Conservation (phyloP, 2,888 invertebrate genomes). For the Morpho deidamia region DNA sequence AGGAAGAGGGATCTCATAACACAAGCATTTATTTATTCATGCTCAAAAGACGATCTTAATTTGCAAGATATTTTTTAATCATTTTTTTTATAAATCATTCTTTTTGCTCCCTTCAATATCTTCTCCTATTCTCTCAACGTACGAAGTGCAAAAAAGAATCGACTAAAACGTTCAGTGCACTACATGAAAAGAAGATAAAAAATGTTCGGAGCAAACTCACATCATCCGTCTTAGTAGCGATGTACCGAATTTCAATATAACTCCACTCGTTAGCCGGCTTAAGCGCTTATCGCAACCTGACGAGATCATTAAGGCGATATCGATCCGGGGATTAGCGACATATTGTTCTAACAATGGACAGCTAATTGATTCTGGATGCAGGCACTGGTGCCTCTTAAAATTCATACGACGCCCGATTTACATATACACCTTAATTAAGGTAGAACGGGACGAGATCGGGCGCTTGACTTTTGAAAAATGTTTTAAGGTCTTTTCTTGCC, state of each 20-base stretch:
- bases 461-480: too few relatives aligned
- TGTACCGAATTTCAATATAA: constrained; percentile 22
- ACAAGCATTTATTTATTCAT: too few relatives aligned
- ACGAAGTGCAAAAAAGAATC: too few relatives aligned
- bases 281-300: constrained; percentile 45
- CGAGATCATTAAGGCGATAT: constrained; percentile 69
- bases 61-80: too few relatives aligned
- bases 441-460: too few relatives aligned
- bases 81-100: too few relatives aligned
- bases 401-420: constrained; percentile 19
- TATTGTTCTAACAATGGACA: constrained; percentile 78
- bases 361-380: constrained; percentile 79
- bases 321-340: constrained; percentile 67
- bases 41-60: too few relatives aligned
- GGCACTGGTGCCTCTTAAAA: constrained; percentile 35
- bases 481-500: too few relatives aligned
- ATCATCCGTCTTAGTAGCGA: constrained; percentile 18
- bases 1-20: too few relatives aligned
- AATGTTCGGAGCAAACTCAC: neutral
- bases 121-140: too few relatives aligned
- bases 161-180: too few relatives aligned
- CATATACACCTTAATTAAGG: neutral
- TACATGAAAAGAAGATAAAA: neutral
- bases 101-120: too few relatives aligned
- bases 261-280: constrained; percentile 29